phyloP scores from a whole-genome alignment of 1,140 invertebrate genomes.

The Pseudomyrmex concolor region DNA sequence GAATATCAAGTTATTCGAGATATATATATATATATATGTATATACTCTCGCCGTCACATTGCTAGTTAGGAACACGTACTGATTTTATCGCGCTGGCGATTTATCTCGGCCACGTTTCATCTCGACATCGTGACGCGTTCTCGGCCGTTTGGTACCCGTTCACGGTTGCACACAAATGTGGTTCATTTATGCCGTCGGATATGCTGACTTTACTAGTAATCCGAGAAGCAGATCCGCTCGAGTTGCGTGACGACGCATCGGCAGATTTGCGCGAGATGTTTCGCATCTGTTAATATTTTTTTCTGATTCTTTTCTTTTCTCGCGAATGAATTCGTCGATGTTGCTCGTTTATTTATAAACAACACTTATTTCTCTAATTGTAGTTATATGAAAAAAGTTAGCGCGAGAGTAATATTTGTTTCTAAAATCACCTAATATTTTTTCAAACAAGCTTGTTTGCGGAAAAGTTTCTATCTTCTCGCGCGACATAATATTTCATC shows the following conservation, averaged over 20 bases:
- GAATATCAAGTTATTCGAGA: no score
- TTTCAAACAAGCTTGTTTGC: no score
- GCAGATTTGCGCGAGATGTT: background rate
- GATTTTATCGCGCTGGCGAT: conserved; percentile 41
- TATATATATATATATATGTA: no score
- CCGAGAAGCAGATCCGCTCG: background rate
- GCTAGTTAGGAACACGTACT: conserved; percentile 45
- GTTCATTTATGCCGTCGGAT: background rate
- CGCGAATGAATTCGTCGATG: background rate
- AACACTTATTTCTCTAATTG: no score
- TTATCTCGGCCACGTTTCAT: conserved; percentile 32
- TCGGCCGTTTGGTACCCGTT: conserved; percentile 25
- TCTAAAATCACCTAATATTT: background rate
- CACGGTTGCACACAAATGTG: background rate
- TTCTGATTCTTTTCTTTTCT: background rate
- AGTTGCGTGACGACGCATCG: background rate
- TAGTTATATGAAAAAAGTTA: no score
- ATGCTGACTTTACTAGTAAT: conserved; percentile 4
- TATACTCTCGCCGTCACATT: background rate
- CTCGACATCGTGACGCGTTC: conserved; percentile 22
- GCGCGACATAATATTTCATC: background rate
- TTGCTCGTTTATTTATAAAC: background rate
- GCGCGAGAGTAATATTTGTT: no score
- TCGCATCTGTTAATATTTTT: no score
- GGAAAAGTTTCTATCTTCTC: background rate